Evolutionary conservation across 2,113 vertebrate genomes (phyloP).

Genomic region (Panurus biarmicus): DNA sequence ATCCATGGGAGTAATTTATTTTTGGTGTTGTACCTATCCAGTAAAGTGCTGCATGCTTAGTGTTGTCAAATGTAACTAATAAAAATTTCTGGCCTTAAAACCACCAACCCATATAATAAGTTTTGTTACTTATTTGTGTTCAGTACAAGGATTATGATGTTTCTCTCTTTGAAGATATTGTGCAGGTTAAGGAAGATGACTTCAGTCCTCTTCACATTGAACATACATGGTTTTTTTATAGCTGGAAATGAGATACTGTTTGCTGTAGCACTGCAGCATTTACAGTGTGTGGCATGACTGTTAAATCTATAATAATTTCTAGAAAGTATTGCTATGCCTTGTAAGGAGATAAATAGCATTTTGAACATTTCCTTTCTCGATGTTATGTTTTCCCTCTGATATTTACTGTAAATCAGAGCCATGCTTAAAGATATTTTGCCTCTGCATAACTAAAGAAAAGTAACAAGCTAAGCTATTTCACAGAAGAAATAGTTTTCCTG

Average conservation of each 20-base stretch:
- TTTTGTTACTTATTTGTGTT: neutral
- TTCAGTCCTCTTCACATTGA: neutral
- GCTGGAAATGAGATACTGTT: neutral
- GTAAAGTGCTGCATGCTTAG: neutral
- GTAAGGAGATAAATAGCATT: neutral
- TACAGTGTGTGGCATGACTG: neutral
- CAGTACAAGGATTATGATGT: neutral
- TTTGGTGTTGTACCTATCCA: neutral
- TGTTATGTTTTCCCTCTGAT: neutral
- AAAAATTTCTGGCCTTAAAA: neutral
- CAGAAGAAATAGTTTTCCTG: neutral
- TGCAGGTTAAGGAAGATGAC: neutral
- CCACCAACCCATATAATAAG: neutral
- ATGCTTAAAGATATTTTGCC: neutral
- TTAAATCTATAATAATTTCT: neutral
- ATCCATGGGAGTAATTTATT: neutral
- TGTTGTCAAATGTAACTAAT: neutral
- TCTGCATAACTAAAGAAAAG: neutral
- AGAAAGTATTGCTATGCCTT: neutral
- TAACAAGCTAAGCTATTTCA: neutral
- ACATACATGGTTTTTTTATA: neutral
- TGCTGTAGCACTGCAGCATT: neutral
- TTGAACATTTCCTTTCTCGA: neutral
- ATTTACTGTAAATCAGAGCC: neutral
- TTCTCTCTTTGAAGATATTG: neutral